Evolutionary conservation across 2,113 vertebrate genomes (phyloP), one percentile per base, ranked within the genome.

Genomic region (Pleuronectes platessa): DNA sequence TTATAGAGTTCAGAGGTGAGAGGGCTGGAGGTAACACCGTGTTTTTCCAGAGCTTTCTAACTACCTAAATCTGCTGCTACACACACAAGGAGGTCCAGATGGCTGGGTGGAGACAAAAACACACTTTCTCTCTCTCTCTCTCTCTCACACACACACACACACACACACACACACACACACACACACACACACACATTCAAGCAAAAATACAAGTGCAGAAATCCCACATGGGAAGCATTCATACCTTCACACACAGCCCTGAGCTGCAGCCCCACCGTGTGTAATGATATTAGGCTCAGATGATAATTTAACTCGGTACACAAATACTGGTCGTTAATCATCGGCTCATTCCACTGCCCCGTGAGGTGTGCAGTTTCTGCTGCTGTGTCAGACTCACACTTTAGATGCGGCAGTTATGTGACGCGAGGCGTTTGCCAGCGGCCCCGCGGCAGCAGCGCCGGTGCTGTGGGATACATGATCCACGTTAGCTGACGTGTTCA

Each of bases 1-100:
- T 94, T 90, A 90, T 72, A 86, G 87, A 89, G 93, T 91, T 91
- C 88, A 91, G 76, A 93, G 93, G 92, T 93, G 87, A 93, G 82
- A 86, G 86, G 86, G 90, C 89, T 90, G 85, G 88, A 93, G 88
- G 90, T 89, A 91, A 83, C 83, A 63, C 65, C 40, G 45, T 92
- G 90, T 93, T 92, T 90, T 92, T 89, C 88, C 85, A 92, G 80
- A 90, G 79, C 74, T 84, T 86, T 91, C 86, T 68, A 89, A 86
- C 86, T 86, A 89, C 81, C 88, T 87, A 87, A 90, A 90, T 90
- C 90, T 92, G 82, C 88, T 84, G 64, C 81, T 80, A 84, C 78
- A 76, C 81, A 83, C 85, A 83, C 87, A 90, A 91, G 89, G 87
- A 92, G 90, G 88, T 93, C 91, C 93, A 94, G 92, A 94, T 93